phyloP scores from a whole-genome alignment of 2,797 vertebrate genomes.

The Malurus splendens region DNA sequence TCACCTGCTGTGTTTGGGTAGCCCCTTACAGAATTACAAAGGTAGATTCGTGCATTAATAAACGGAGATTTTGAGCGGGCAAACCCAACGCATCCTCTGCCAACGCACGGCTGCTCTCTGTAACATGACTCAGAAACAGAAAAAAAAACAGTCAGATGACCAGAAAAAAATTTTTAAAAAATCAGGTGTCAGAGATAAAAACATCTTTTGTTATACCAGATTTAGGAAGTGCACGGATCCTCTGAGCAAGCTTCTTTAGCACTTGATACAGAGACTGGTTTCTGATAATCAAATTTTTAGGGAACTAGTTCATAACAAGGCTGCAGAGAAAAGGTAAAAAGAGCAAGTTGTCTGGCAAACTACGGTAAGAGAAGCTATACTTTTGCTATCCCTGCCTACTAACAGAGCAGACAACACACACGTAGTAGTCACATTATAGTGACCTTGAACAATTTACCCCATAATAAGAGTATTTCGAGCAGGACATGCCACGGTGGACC shows the following conservation, averaged over 20 bases:
- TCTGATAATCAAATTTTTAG: not conserved
- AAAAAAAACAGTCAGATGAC: not conserved
- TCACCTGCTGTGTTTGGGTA: not conserved
- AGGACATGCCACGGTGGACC: not conserved
- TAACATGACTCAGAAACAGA: not conserved
- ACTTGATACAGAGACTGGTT: not conserved
- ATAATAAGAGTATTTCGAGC: not conserved
- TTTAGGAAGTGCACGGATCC: not conserved
- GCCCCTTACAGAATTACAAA: not conserved
- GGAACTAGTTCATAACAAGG: not conserved
- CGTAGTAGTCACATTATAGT: fast-evolving
- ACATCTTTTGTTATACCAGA: not conserved
- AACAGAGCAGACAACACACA: not conserved
- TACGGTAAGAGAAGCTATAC: fast-evolving
- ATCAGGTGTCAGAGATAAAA: not conserved
- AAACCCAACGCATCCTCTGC: not conserved
- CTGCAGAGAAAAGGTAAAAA: not conserved
- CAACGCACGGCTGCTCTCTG: not conserved
- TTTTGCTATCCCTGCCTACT: not conserved
- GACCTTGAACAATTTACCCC: conserved; percentile 14
- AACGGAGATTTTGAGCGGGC: not conserved
- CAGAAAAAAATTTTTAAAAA: not conserved
- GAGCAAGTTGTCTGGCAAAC: not conserved
- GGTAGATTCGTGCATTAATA: not conserved
- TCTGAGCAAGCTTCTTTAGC: not conserved